Evolutionary conservation across 2,797 vertebrate species (phyloP).

Genomic region (Gadopsis bispinosus): DNA sequence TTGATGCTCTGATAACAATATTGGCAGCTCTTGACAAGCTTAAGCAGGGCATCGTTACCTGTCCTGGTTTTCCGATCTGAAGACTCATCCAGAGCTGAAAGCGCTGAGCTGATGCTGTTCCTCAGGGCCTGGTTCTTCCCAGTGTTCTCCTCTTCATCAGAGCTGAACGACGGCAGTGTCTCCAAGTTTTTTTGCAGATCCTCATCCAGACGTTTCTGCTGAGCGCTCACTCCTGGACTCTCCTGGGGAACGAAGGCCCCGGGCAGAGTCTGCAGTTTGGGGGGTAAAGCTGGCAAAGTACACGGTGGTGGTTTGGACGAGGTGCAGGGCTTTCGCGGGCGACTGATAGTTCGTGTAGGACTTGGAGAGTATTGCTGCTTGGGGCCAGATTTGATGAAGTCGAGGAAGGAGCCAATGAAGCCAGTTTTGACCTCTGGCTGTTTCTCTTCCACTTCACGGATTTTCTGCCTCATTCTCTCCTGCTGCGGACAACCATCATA

Average conservation of each 20-base stretch:
- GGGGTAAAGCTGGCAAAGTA: constrained; percentile 77
- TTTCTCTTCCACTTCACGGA: constrained; percentile 98
- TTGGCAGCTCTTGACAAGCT: neutral
- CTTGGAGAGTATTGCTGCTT: constrained; percentile 95
- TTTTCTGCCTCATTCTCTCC: constrained; percentile 97
- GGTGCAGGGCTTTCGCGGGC: constrained; percentile 88
- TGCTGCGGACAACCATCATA: constrained; percentile 95
- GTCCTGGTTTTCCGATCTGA: constrained; percentile 89
- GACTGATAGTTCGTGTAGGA: constrained; percentile 90
- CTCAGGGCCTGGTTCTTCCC: constrained; percentile 92
- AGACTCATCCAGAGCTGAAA: constrained; percentile 90
- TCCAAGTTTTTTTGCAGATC: constrained; percentile 94
- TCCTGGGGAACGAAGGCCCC: constrained; percentile 81
- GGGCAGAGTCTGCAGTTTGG: constrained; percentile 82
- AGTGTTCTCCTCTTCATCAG: constrained; percentile 95
- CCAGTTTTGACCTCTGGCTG: constrained; percentile 98
- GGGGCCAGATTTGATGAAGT: constrained; percentile 97
- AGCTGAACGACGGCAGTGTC: constrained; percentile 94
- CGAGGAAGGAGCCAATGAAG: constrained; percentile 98
- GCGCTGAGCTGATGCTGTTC: constrained; percentile 92
- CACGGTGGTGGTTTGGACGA: constrained; percentile 84
- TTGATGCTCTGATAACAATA: neutral
- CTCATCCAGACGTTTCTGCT: constrained; percentile 89
- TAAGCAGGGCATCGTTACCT: constrained; percentile 82
- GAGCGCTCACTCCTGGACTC: constrained; percentile 77